Evolutionary conservation across 2,113 vertebrate species (phyloP).

Genomic region (Sialia sialis): DNA sequence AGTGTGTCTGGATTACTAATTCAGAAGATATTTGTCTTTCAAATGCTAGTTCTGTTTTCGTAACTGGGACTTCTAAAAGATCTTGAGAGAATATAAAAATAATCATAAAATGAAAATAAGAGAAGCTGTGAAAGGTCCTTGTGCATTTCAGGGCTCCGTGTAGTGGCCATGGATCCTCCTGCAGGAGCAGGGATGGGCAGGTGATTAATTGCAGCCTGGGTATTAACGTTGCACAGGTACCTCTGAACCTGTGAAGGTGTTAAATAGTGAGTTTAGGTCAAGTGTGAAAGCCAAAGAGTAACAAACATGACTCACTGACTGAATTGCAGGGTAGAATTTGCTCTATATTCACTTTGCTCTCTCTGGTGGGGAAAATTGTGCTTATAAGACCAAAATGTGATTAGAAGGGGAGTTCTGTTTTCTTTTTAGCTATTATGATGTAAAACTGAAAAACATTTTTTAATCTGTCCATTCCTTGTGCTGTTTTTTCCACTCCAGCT

Average conservation of each 20-base stretch:
- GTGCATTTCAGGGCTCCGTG: accelerated
- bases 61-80: neutral
- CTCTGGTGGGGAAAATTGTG: neutral
- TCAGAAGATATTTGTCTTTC: neutral
- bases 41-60: neutral
- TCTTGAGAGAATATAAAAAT: neutral
- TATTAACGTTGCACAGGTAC: neutral
- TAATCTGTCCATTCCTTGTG: neutral
- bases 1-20: neutral
- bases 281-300: neutral
- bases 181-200: neutral
- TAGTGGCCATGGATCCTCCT: neutral
- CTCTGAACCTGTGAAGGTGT: neutral
- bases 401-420: neutral
- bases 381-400: neutral
- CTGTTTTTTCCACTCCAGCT: neutral
- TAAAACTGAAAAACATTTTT: neutral
- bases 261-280: neutral
- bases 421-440: neutral
- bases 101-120: neutral
- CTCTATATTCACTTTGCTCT: neutral
- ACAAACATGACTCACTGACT: neutral
- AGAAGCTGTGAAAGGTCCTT: neutral
- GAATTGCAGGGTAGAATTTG: neutral
- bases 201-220: neutral